These are phyloP conservation scores for Coendou prehensilis DNA, from an alignment of 2,797 vertebrate genomes.

Conservation along the genomic window DNA sequence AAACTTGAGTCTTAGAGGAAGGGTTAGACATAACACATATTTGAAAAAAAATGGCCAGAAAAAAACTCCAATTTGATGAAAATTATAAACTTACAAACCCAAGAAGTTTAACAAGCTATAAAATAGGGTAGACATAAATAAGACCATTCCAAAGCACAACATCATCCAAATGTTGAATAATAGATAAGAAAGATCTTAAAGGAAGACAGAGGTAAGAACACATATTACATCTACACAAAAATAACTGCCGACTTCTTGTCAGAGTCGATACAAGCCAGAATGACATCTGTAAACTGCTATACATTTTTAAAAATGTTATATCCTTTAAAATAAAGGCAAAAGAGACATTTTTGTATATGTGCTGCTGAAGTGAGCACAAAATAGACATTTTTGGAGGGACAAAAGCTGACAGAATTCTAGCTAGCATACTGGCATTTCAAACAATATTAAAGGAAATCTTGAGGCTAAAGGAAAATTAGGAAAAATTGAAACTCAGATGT, in stretches of 20 bases:
- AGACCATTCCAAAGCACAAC: background rate
- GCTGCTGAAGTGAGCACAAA: background rate
- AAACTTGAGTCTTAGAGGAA: background rate
- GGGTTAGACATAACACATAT: background rate
- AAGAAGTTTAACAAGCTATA: background rate
- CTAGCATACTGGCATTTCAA: background rate
- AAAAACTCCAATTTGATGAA: background rate
- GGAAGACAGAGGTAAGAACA: background rate
- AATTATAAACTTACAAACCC: conserved; percentile 9
- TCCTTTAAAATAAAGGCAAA: background rate
- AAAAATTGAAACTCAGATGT: background rate
- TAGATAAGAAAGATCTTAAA: background rate
- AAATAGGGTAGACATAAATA: background rate
- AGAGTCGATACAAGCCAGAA: background rate
- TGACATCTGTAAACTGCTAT: background rate
- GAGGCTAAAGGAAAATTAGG: background rate
- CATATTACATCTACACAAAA: background rate
- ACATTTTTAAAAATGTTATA: background rate
- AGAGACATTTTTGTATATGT: background rate
- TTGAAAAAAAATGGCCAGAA: background rate
- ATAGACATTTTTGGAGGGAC: background rate
- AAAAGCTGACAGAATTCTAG: conserved; percentile 1
- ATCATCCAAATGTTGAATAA: background rate
- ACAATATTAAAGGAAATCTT: background rate
- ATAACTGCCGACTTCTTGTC: background rate